These are phyloP conservation scores for Erinaceus europaeus DNA, from an alignment of 2,113 vertebrate genomes.

Conservation along the genomic window DNA sequence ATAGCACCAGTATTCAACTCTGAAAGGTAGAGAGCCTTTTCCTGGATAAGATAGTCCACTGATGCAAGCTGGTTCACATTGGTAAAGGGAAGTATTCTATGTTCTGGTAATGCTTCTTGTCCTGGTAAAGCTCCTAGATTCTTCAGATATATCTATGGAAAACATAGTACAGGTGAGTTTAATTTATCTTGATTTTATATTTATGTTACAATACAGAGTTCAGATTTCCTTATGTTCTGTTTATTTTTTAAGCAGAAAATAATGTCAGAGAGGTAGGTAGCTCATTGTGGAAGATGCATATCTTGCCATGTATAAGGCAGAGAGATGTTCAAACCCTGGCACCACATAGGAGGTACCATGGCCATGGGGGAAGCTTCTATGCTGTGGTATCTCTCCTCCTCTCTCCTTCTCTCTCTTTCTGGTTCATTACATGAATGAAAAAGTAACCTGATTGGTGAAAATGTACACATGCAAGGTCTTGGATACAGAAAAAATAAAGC, in stretches of 20 bases:
- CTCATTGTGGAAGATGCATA: too few species aligned
- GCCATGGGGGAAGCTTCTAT: too few species aligned
- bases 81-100: constrained; percentile 77
- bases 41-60: constrained; percentile 81
- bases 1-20: constrained; percentile 81
- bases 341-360: too few species aligned
- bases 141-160: constrained; percentile 85
- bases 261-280: too few species aligned
- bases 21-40: constrained; percentile 85
- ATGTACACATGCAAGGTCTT: too few species aligned
- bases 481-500: too few species aligned
- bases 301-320: too few species aligned
- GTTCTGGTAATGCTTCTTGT: constrained; percentile 79
- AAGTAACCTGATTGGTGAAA: too few species aligned
- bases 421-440: too few species aligned
- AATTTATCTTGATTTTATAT: background rate
- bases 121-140: constrained; percentile 72
- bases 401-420: too few species aligned
- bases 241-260: background rate
- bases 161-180: background rate
- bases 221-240: background rate
- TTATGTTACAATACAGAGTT: background rate
- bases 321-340: too few species aligned
- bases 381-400: too few species aligned
- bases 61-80: constrained; percentile 77